Conservation (phyloP, 2,888 invertebrate genomes). For the Drosophila nigritarsus region DNA sequence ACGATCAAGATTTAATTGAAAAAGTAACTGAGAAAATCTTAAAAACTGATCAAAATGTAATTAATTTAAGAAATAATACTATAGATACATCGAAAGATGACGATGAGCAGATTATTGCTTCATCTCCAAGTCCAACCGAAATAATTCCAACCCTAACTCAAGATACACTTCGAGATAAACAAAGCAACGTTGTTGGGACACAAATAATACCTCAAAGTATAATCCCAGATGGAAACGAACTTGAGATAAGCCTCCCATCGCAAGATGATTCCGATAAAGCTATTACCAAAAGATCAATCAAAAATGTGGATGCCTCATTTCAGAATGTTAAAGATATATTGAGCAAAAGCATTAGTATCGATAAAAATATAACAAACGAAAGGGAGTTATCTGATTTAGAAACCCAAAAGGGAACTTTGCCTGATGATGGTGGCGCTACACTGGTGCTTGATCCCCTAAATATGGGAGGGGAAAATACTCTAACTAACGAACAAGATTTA, state of each 20-base stretch:
- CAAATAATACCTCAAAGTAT: not conserved
- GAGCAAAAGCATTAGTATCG: not conserved
- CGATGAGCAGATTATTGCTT: not conserved
- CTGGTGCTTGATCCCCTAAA: not conserved
- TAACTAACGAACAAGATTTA: not conserved
- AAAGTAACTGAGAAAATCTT: not conserved
- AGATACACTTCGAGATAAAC: not conserved
- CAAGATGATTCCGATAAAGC: not conserved
- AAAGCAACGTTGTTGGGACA: not conserved
- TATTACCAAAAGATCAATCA: not conserved
- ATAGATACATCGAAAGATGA: too few relatives aligned
- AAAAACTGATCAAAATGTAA: not conserved
- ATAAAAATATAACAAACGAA: not conserved
- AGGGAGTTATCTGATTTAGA: not conserved
- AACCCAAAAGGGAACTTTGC: not conserved
- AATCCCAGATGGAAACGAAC: not conserved
- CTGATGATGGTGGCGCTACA: too few relatives aligned
- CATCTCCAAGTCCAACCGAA: not conserved
- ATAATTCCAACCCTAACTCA: not conserved
- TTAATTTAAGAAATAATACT: not conserved
- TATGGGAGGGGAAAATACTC: not conserved
- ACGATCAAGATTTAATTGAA: not conserved
- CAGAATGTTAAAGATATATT: not conserved
- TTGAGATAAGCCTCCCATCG: not conserved
- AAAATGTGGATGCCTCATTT: not conserved